Conservation (phyloP, 2,888 invertebrate genomes). For the Amitus sp. region DNA sequence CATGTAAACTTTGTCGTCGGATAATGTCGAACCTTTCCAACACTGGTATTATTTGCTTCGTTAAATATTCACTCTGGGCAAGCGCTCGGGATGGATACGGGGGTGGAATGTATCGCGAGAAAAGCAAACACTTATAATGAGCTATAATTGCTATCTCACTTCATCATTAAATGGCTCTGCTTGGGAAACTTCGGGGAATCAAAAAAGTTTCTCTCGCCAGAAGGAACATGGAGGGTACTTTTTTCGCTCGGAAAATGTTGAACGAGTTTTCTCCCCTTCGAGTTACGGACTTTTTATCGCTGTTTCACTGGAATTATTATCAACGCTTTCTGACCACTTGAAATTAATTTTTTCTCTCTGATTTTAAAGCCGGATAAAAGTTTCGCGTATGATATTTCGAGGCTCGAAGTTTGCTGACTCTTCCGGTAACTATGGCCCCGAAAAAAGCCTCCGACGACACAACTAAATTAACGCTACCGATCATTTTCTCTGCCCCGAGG, state of each 20-base stretch:
- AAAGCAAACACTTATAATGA: too few relatives aligned
- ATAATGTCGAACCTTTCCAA: too few relatives aligned
- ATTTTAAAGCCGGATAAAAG: constrained; percentile 40
- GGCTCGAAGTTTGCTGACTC: constrained; percentile 26
- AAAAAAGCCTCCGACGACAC: not conserved
- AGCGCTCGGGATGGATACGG: not conserved
- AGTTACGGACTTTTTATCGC: constrained; percentile 32
- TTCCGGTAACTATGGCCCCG: constrained; percentile 26
- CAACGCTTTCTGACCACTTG: constrained; percentile 34
- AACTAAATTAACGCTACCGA: constrained; percentile 31
- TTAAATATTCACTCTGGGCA: constrained; percentile 3
- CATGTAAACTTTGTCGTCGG: too few relatives aligned
- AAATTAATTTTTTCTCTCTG: constrained; percentile 45
- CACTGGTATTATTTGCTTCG: too few relatives aligned
- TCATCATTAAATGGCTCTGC: not conserved
- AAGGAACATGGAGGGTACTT: not conserved
- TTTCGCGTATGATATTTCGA: constrained; percentile 23
- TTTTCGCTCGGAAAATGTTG: constrained; percentile 21
- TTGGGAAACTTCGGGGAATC: too few relatives aligned
- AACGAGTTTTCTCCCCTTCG: constrained; percentile 28
- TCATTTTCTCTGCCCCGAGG: constrained; percentile 23
- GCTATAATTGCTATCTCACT: not conserved
- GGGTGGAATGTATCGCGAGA: too few relatives aligned
- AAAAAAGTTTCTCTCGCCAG: too few relatives aligned
- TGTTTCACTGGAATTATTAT: constrained; percentile 29